phyloP scores from a whole-genome alignment of 2,888 invertebrate genomes.

The Eueremaeus valkanovi region DNA sequence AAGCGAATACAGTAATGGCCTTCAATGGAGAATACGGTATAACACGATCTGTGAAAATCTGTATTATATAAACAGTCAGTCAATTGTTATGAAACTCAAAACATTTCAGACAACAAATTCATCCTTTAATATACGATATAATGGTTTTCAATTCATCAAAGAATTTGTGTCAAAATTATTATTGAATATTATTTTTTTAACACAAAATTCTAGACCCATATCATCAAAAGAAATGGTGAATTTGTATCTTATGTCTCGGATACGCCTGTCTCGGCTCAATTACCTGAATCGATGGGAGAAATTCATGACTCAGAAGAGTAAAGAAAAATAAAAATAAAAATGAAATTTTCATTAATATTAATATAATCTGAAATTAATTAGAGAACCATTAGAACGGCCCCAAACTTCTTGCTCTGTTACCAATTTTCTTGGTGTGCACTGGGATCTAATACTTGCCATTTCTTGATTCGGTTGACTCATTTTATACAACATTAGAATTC shows the following conservation, averaged over 20 bases:
- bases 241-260: not conserved
- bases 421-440: no score
- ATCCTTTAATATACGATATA: not conserved
- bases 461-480: no score
- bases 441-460: no score
- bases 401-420: no score
- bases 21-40: not conserved
- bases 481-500: no score
- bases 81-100: not conserved
- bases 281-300: no score
- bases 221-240: not conserved
- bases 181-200: not conserved
- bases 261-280: not conserved
- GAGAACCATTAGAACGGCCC: not conserved
- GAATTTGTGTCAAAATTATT: constrained; percentile 19
- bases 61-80: not conserved
- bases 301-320: not conserved
- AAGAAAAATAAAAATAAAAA: not conserved
- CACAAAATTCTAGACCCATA: not conserved
- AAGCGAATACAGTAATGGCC: not conserved
- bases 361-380: not conserved
- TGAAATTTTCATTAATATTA: not conserved
- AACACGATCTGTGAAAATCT: not conserved
- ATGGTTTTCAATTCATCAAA: not conserved
- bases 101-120: not conserved